phyloP scores from a whole-genome alignment of 2,888 invertebrate genomes.

The Stenoptilia bipunctidactyla region DNA sequence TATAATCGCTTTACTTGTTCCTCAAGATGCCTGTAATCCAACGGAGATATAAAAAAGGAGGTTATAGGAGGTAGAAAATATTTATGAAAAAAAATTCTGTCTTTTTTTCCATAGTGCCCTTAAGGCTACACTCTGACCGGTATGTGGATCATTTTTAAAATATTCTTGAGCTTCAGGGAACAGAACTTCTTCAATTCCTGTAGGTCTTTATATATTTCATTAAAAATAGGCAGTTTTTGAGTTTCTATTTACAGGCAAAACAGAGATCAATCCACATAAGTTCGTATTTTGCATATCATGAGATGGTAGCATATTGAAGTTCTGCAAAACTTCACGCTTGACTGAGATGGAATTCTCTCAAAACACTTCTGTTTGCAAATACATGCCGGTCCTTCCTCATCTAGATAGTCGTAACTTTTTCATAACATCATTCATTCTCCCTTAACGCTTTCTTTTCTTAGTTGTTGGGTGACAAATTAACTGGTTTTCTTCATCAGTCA shows the following conservation, averaged over 20 bases:
- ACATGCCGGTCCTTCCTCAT: background rate
- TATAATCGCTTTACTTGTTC: no score
- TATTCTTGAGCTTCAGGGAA: slow-evolving; percentile 6
- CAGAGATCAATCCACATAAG: slow-evolving; percentile 6
- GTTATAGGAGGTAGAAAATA: no score
- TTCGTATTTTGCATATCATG: slow-evolving; percentile 5
- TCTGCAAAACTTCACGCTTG: background rate
- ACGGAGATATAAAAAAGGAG: no score
- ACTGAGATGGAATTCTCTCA: background rate
- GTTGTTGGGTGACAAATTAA: slow-evolving; percentile 2
- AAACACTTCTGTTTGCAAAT: background rate
- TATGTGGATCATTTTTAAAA: slow-evolving; percentile 10
- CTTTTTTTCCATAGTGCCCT: no score
- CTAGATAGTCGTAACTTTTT: background rate
- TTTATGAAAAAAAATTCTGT: no score
- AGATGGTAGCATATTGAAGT: background rate
- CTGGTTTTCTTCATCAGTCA: slow-evolving; percentile 6
- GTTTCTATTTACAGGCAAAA: slow-evolving; percentile 3
- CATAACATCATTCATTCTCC: slow-evolving; percentile 4
- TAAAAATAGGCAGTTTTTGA: slow-evolving; percentile 7
- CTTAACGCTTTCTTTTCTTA: slow-evolving; percentile 4
- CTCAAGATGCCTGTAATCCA: no score
- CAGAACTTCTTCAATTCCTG: slow-evolving; percentile 9
- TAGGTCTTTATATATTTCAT: slow-evolving; percentile 9
- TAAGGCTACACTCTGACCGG: no score